A percentile compares a stretch with the other conserved stretches of the same genome.
phyloP scores from a whole-genome alignment of 2,113 vertebrate genomes.

The Mixornis gularis region DNA sequence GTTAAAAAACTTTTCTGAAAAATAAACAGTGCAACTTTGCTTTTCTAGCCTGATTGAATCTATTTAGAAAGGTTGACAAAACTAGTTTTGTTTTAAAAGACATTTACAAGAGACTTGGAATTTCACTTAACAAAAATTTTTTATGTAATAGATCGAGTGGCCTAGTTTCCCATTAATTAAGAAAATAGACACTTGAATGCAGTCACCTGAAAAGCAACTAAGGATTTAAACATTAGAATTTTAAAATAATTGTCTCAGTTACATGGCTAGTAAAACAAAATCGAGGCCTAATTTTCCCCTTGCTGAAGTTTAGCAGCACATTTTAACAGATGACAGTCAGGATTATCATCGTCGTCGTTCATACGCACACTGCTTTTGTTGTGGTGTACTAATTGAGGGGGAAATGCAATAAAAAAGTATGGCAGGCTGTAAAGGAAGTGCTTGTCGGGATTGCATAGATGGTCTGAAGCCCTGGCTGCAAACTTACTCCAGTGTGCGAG shows the following conservation, averaged over 20 bases:
- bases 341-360: not conserved
- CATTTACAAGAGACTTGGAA: conserved; percentile 11
- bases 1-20: not conserved
- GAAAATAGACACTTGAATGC: conserved; percentile 12
- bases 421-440: not conserved
- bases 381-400: not conserved
- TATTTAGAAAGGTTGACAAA: not conserved
- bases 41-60: not conserved
- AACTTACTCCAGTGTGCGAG: not conserved
- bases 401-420: not conserved
- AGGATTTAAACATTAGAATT: not conserved
- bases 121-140: conserved; percentile 13
- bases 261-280: not conserved
- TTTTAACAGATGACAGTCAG: not conserved
- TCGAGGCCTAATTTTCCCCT: not conserved
- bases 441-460: not conserved
- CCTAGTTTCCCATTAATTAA: conserved; percentile 46
- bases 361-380: not conserved
- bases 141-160: conserved; percentile 36
- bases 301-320: not conserved
- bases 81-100: conserved; percentile 1
- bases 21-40: not conserved
- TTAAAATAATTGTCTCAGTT: not conserved
- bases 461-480: not conserved
- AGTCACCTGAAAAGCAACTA: conserved; percentile 12